Evolutionary conservation across 2,797 vertebrate genomes (phyloP), one percentile per base, ranked within the genome.

Genomic region (Sebastiscus tertius): DNA sequence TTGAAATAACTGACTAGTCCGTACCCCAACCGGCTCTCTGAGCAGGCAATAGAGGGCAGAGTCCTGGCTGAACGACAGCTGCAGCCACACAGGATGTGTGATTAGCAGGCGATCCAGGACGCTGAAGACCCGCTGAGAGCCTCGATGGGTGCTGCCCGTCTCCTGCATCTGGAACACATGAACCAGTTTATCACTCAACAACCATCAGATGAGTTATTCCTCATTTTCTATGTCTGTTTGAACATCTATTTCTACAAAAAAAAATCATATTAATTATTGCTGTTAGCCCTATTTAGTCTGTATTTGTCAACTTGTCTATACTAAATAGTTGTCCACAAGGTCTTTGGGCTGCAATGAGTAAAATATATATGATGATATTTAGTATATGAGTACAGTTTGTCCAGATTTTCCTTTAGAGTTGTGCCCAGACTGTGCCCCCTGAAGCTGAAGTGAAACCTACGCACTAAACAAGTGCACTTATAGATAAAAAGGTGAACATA

Each of bases 81-180:
- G 97, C 31, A 98, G 94, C 97, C 97, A 98, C 87, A 98, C 95
- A 0, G 96, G 94, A 75, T 97, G 97, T 64, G 97, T 97, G 87
- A 97, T 93, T 59, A 98, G 95, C 87, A 98, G 95, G 10, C 97
- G 96, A 65, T 98, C 97, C 91, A 97, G 92, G 74, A 97, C 94
- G 76, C 97, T 97, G 91, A 97, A 95, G 4, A 84, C 63, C 75
- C 94, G 92, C 54, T 93, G 94, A 0, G 92, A 91, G 31, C 64
- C 88, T 27, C 80, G 82, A 75, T 86, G 85, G 69, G 92, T 56
- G 18, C 96, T 93, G 66, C 91, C 85, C 1, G 87, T 94, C 80
- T 91, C 89, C 92, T 95, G 93, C 96, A 96, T 96, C 95, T 96
- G 85, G 27, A 94, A 72, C 73, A 76, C 75, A 73, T 1, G 13